A percentile compares a stretch with the other conserved stretches of the same genome.
Evolutionary conservation across 2,797 vertebrate genomes (phyloP).

Genomic region (Loriculus beryllinus): DNA sequence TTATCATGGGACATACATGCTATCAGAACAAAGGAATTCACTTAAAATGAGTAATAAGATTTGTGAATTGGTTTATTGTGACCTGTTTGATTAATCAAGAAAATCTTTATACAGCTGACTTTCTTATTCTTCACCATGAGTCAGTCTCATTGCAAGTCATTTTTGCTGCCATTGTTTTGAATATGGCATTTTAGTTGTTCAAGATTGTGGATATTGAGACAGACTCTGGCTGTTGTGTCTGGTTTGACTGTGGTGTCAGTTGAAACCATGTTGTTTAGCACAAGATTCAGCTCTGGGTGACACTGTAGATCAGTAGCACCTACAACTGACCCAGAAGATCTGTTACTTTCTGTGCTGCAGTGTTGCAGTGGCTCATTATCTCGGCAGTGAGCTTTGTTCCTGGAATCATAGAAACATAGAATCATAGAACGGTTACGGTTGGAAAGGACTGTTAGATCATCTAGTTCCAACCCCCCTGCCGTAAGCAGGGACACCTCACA

Average conservation of each 20-base stretch:
- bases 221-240: not conserved
- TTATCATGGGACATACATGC: not conserved
- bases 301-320: not conserved
- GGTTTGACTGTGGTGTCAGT: fast-evolving
- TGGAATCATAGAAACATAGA: not conserved
- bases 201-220: not conserved
- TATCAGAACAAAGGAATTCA: not conserved
- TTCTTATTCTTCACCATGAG: not conserved
- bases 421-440: no score
- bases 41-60: not conserved
- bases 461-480: not conserved
- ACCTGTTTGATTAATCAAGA: not conserved
- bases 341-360: not conserved
- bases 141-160: not conserved
- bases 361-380: not conserved
- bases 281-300: not conserved
- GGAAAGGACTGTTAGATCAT: not conserved
- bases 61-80: not conserved
- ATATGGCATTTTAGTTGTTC: not conserved
- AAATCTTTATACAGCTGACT: not conserved
- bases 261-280: not conserved
- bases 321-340: fast-evolving
- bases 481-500: not conserved
- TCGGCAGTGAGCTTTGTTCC: not conserved
- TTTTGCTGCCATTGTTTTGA: not conserved